Evolutionary conservation across 2,888 invertebrate species (phyloP), one percentile per base, ranked within the genome.

Genomic region (Herminia tarsipennalis): DNA sequence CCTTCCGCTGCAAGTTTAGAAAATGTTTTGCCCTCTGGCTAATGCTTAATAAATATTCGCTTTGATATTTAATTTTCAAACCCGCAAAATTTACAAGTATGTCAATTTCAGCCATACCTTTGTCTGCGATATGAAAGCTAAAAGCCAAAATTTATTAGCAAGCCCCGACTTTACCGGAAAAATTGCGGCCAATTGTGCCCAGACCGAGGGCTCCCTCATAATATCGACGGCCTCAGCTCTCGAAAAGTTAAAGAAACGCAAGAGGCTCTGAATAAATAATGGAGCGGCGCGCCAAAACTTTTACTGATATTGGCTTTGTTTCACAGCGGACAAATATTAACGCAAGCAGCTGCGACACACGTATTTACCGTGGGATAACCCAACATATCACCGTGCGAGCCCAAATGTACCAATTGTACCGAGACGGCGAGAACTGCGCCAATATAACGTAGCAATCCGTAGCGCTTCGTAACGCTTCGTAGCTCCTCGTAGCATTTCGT

Each of bases 251-350:
- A 79, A 82, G 78, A 75, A 81, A 81, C 73, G 70, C 73, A 74
- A 70, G 76, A 73, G 75, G 63, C 73, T 75, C 73, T 83, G 83
- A 86, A 86, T 87, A 84, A 85, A 82, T 83, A 83, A 85, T 81
- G 78, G 69, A 69, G 70, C 60, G 53, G 58, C 61, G 66, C 60
- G 69, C 64, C 73, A 60, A 76, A 86, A 86, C 78, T 86, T 86
- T 81, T 79, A 76, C 78, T 76, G 80, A 83, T 86, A 86, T 87
- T 85, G 81, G 81, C 74, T 76, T 79, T 82, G 81, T 86, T 85
- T 80, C 69, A 64, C 62, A 73, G 59, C 73, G 71, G 69, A 71
- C 77, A 78, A 78, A 82, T 83, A 80, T 80, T 78, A 80, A 72
- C 70, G 76, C 57, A 57, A 68, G 66, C 86, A 84, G 80, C 80